Evolutionary conservation across 2,113 vertebrate genomes (phyloP), one percentile per base, ranked within the genome.

Genomic region (Trochalopteron elliotii): DNA sequence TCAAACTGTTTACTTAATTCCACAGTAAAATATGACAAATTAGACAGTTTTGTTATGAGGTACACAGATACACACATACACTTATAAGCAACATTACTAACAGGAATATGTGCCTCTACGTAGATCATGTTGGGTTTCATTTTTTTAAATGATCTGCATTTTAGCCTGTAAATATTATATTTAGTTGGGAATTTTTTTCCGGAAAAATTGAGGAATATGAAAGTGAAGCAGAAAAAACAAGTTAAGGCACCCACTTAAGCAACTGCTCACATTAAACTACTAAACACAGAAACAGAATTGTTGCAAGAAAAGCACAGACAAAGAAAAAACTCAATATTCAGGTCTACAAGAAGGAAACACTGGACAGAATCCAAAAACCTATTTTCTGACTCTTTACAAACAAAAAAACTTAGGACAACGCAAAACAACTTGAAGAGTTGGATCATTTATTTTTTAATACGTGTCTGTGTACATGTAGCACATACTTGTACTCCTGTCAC

Each of bases 71-170:
- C 1, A 68, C 14, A 74, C 4, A 56, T 17, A 55, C 5, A 39
- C 0, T 0, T 12, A 45, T 7, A 42, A 75, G 25, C 27, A 87
- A 75, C 18, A 52, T 24, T 11, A 40, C 30, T 65, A 61, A 63
- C 0, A 83, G 6, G 6, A 91, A 42, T 15, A 22, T 45, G 14
- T 40, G 28, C 15, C 30, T 75, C 17, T 67, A n/a, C 0, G 0
- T 4, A 59, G 53, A 68, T 42, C 37, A 35, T 27, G 7, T 25
- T 45, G 18, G 6, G 5, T 25, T 69, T 65, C 40, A 40, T 40
- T 69, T 79, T 44, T 10, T 31, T 11, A 17, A 71, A 63, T 23
- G 76, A 44, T 23, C 53, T 44, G 13, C 20, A 49, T 81, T 90
- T 83, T 45, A 33, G 5, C 21, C 49, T 83, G 27, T 18, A 76